A percentile compares a stretch with the other conserved stretches of the same genome.
Conservation (phyloP, 2,888 invertebrate genomes). For the Nomada fabriciana region DNA sequence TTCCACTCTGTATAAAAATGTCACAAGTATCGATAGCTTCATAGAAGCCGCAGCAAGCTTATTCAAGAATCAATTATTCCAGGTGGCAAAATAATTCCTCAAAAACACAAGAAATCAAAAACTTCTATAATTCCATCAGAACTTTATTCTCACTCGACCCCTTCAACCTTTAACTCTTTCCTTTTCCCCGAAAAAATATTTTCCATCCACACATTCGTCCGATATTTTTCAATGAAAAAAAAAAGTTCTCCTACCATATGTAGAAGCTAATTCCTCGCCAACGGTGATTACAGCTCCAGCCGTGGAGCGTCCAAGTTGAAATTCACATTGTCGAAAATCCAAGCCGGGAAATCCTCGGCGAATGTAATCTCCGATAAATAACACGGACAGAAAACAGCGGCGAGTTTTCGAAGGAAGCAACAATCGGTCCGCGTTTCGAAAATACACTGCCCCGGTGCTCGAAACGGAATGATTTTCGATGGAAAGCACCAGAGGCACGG, state of each 20-base stretch:
- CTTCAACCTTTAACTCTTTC: too few relatives aligned
- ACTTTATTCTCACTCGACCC: neutral
- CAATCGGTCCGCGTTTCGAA: conserved; percentile 40
- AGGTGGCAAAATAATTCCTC: too few relatives aligned
- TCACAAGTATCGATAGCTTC: neutral
- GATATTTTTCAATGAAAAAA: neutral
- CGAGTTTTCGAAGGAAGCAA: conserved; percentile 39
- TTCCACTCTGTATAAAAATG: neutral
- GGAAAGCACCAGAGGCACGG: conserved; percentile 23
- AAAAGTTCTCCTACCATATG: too few relatives aligned
- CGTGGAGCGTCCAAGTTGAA: conserved; percentile 26
- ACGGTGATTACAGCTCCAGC: conserved; percentile 9
- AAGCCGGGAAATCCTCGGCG: conserved; percentile 18
- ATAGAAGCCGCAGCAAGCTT: too few relatives aligned
- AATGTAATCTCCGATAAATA: conserved; percentile 52
- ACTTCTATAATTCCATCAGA: too few relatives aligned
- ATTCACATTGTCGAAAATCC: neutral
- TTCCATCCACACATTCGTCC: neutral
- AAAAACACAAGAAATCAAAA: too few relatives aligned
- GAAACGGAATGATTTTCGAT: conserved; percentile 60
- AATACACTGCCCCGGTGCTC: conserved; percentile 44
- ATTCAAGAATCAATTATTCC: neutral
- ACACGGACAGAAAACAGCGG: conserved; percentile 4
- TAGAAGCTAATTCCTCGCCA: neutral
- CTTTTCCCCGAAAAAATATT: neutral